Conservation (phyloP, 2,888 invertebrate genomes). For the Apamea crenata region DNA sequence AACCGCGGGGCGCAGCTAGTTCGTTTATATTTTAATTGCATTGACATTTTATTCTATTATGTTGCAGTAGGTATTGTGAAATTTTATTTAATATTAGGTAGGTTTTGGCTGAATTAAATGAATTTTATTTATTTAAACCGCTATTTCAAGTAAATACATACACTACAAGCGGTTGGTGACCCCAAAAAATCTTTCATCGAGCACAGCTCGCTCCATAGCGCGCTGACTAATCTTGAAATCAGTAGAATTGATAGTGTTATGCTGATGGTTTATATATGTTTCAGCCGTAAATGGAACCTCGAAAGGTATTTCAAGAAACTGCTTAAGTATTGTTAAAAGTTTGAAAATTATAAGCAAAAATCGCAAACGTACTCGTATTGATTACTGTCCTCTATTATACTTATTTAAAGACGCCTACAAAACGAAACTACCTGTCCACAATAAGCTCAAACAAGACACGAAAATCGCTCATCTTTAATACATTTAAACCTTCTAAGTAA, state of each 20-base stretch:
- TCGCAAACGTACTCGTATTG: not conserved
- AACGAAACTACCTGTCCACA: not conserved
- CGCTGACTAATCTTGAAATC: too few relatives aligned
- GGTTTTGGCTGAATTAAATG: too few relatives aligned
- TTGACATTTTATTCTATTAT: not conserved
- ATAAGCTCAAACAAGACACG: not conserved
- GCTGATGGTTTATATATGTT: not conserved
- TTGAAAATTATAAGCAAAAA: not conserved
- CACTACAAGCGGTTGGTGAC: too few relatives aligned
- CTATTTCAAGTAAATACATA: too few relatives aligned
- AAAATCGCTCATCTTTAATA: not conserved
- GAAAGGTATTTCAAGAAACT: not conserved
- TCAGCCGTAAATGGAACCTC: not conserved
- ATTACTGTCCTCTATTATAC: not conserved
- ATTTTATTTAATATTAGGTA: too few relatives aligned
- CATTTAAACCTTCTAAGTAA: slow-evolving; percentile 16
- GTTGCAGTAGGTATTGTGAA: not conserved
- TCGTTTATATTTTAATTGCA: too few relatives aligned
- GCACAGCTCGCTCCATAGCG: too few relatives aligned
- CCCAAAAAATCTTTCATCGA: too few relatives aligned
- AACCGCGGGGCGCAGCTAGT: too few relatives aligned
- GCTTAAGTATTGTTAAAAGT: too few relatives aligned
- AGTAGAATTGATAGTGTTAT: too few relatives aligned
- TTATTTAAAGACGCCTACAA: not conserved
- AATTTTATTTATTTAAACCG: too few relatives aligned